Evolutionary conservation across 2,113 vertebrate genomes (phyloP), one percentile per base, ranked within the genome.

Genomic region (Poecile atricapillus): DNA sequence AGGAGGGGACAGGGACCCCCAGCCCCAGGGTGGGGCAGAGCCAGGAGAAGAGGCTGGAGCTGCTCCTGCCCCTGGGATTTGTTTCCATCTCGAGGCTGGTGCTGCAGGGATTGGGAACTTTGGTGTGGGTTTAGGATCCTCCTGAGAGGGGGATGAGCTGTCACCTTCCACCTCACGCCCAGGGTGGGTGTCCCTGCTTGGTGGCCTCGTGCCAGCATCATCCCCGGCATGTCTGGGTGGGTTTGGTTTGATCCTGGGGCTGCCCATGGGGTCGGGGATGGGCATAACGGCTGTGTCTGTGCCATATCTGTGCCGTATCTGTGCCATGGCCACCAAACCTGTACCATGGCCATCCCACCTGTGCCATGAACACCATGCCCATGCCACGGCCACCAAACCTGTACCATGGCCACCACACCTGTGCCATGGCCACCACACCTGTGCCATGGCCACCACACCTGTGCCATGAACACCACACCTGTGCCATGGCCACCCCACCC

Each of bases 181-280:
- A 22, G 37, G 37, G 14, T 10, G 47, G 63, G 11, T 2, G 0
- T 7, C 46, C 15, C n/a, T 0, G 4, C 43, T 7, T 1, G 8
- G 33, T 52, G 65, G 35, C 70, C 53, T 74, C 1, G 0, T 30
- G 21, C 13, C 3, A 1, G 0, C 0, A 1, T 35, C 69, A 24
- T 69, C 41, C 43, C 12, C 0, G 2, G 19, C 46, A n/a, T 15
- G 2, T 41, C 44, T 0, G 0, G 20, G 11, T 0, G 6, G 28
- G 43, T 18, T 85, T 31, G 60, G 15, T 30, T 53, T 25, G 28
- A 24, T 41, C 6, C 39, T 0, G 0, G 33, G 10, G 69, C 49
- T 41, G 58, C 18, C 46, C 46, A 1, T 1, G 47, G 41, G 15
- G 6, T 31, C 0, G 0, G 58, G 23, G 27, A 13, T 18, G 78